Percentiles rank a stretch among this genome's conserved stretches.
Evolutionary conservation across 2,888 invertebrate genomes (phyloP).

Genomic region (Xanthorhoe spadicearia): DNA sequence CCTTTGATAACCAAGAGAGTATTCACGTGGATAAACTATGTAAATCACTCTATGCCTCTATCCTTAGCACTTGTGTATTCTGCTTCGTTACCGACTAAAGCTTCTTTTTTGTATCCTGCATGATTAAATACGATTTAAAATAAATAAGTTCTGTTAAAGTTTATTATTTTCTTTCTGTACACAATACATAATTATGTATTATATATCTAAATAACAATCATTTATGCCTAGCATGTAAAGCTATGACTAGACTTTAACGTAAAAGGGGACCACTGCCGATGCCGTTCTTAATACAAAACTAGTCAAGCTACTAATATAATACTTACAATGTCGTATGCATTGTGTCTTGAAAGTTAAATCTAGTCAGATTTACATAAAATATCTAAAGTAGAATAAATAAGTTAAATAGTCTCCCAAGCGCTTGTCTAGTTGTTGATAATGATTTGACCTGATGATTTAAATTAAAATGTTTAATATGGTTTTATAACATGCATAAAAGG

Average conservation of each 20-base stretch:
- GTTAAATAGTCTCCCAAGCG: no score
- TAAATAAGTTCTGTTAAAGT: neutral
- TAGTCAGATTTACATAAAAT: no score
- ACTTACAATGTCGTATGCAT: no score
- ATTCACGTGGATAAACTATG: conserved; percentile 34
- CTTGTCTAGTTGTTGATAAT: no score
- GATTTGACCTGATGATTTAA: no score
- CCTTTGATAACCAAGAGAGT: conserved; percentile 23
- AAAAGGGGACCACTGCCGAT: no score
- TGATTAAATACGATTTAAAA: neutral
- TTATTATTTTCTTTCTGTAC: neutral
- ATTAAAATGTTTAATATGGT: no score
- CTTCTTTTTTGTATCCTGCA: conserved; percentile 6
- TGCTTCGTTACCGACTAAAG: conserved; percentile 13
- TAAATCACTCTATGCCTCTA: conserved; percentile 22
- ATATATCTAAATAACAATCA: neutral
- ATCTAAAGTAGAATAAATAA: no score
- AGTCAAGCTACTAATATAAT: neutral
- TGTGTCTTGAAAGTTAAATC: no score
- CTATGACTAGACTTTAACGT: neutral
- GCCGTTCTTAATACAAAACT: neutral
- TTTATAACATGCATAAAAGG: no score
- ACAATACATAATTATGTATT: neutral
- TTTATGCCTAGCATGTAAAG: neutral
- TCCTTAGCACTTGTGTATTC: conserved; percentile 17